Conservation (phyloP, 2,797 vertebrate genomes). For the Tiaroga cobitis region DNA sequence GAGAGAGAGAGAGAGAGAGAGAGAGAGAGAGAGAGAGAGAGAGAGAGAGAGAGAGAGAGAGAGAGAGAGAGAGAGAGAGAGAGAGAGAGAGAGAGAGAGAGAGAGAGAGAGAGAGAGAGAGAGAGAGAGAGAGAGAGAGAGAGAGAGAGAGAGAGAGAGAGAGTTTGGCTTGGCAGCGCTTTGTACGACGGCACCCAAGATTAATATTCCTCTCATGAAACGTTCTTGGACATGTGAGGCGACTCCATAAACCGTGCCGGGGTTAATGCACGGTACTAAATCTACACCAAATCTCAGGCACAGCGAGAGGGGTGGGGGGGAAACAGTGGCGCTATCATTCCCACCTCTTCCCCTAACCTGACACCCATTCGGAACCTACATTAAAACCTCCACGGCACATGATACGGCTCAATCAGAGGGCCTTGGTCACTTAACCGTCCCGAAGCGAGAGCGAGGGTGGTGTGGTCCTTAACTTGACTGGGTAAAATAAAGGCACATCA, state of each 20-base stretch:
- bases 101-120: slow-evolving; percentile 35
- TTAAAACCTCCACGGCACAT: neutral
- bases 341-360: slow-evolving; percentile 27
- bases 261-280: slow-evolving; percentile 76
- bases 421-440: slow-evolving; percentile 26
- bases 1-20: slow-evolving; percentile 26
- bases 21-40: slow-evolving; percentile 39
- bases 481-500: slow-evolving; percentile 83
- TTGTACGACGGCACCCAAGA: slow-evolving; percentile 76
- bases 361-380: neutral
- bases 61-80: slow-evolving; percentile 44
- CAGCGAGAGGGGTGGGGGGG: neutral
- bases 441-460: slow-evolving; percentile 60
- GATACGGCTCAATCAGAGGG: slow-evolving; percentile 38
- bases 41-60: slow-evolving; percentile 38
- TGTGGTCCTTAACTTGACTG: slow-evolving; percentile 75
- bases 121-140: slow-evolving; percentile 40
- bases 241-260: slow-evolving; percentile 80
- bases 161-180: slow-evolving; percentile 52
- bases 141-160: slow-evolving; percentile 24
- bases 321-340: neutral
- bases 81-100: slow-evolving; percentile 40
- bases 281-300: slow-evolving; percentile 55
- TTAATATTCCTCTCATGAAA: slow-evolving; percentile 78
- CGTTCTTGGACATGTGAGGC: slow-evolving; percentile 67